Evolutionary conservation across 1,140 invertebrate genomes (phyloP).

Genomic region (Apis laboriosa): DNA sequence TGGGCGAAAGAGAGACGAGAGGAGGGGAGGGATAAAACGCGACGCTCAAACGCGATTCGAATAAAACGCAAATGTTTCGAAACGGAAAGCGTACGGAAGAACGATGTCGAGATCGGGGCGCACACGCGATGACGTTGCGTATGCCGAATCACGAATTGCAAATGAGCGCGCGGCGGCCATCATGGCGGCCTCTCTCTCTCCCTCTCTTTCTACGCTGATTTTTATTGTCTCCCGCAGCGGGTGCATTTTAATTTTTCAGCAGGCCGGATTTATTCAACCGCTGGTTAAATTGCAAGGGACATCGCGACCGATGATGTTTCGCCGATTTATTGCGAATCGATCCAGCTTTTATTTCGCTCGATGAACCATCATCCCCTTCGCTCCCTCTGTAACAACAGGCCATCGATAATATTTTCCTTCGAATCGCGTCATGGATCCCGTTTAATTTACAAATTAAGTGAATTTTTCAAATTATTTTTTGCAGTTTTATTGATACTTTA

Average conservation of each 20-base stretch:
- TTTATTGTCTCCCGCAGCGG: conserved; percentile 36
- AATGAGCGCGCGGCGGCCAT: conserved; percentile 35
- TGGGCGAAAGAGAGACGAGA: background rate
- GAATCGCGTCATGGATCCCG: background rate
- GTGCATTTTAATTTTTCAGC: conserved; percentile 41
- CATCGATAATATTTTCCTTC: background rate
- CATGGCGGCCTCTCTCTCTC: background rate
- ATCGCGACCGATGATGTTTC: conserved; percentile 22
- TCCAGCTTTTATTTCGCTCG: conserved; percentile 9
- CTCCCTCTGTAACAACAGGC: background rate
- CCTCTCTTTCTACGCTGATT: conserved; percentile 4
- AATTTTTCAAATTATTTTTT: background rate
- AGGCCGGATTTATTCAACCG: conserved; percentile 8
- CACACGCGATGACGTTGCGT: conserved; percentile 22
- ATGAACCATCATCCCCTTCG: background rate
- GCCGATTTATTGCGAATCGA: conserved; percentile 33
- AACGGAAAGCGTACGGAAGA: conserved; percentile 44
- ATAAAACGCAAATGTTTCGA: conserved; percentile 56
- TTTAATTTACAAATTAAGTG: conserved; percentile 3
- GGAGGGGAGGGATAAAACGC: conserved; percentile 18
- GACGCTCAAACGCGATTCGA: conserved; percentile 20
- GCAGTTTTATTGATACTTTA: no score
- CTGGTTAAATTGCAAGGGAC: conserved; percentile 14
- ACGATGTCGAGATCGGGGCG: conserved; percentile 12
- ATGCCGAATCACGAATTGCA: conserved; percentile 46